A percentile compares a stretch with the other conserved stretches of the same genome.
Evolutionary conservation across 2,888 invertebrate genomes (phyloP).

Genomic region (Arge pagana): DNA sequence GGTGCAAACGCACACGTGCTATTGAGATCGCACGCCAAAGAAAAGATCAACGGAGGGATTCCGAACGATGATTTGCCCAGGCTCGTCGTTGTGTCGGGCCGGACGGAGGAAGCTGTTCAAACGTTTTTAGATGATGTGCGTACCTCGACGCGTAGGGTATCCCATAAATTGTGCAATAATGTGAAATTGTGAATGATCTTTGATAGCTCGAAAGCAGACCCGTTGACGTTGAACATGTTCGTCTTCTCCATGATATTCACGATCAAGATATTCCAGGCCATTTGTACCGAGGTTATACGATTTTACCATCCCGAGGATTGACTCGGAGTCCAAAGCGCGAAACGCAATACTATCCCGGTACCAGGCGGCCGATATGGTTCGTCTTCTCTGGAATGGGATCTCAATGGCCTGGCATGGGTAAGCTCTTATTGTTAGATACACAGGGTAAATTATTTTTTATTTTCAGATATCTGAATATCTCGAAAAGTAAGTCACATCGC

Average conservation of each 20-base stretch:
- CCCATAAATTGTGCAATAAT: not conserved
- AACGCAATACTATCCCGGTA: slow-evolving; percentile 66
- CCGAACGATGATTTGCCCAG: slow-evolving; percentile 73
- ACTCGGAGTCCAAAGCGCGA: slow-evolving; percentile 58
- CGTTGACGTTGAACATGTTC: slow-evolving; percentile 67
- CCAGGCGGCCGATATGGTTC: slow-evolving; percentile 79
- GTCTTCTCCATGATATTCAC: slow-evolving; percentile 66
- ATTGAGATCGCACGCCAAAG: slow-evolving; percentile 65
- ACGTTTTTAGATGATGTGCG: slow-evolving; percentile 67
- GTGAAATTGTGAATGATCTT: too few species aligned
- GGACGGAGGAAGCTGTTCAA: slow-evolving; percentile 77
- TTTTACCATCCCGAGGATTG: slow-evolving; percentile 57
- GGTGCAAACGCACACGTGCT: slow-evolving; percentile 82
- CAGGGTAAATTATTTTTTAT: not conserved
- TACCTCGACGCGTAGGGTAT: slow-evolving; percentile 3
- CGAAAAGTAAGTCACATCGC: slow-evolving; percentile 24
- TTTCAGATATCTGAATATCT: not conserved
- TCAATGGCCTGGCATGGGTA: slow-evolving; percentile 86
- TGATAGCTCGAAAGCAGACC: slow-evolving; percentile 62
- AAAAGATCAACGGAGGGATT: slow-evolving; percentile 66
- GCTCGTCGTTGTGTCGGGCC: slow-evolving; percentile 75
- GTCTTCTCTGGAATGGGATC: slow-evolving; percentile 92
- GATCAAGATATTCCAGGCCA: slow-evolving; percentile 64
- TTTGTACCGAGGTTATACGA: slow-evolving; percentile 76
- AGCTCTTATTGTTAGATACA: slow-evolving; percentile 35